Percentiles rank a stretch among this genome's conserved stretches.
Conservation (phyloP, 2,797 vertebrate genomes). For the Peromyscus eremicus region DNA sequence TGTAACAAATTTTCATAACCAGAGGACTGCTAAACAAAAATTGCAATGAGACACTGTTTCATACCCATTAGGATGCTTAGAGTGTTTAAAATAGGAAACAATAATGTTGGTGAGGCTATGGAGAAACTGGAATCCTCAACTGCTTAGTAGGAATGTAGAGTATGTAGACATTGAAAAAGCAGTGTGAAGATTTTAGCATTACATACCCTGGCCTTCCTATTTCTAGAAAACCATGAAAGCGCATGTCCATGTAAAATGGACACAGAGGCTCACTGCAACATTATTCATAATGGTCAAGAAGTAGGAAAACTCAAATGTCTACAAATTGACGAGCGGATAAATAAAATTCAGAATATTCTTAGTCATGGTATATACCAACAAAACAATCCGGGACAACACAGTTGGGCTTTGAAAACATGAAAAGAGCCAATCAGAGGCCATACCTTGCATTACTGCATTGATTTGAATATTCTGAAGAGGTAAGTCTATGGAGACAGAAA, state of each 20-base stretch:
- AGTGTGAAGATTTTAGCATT: neutral
- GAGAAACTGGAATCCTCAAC: neutral
- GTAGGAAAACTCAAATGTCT: neutral
- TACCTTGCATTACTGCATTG: neutral
- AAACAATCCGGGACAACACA: neutral
- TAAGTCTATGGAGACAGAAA: neutral
- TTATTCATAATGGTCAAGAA: neutral
- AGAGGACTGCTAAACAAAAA: neutral
- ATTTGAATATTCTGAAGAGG: neutral
- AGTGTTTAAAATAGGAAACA: neutral
- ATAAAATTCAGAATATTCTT: slow-evolving; percentile 9
- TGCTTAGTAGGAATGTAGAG: neutral
- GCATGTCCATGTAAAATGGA: neutral
- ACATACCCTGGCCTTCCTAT: neutral
- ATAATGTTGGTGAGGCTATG: neutral
- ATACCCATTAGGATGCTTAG: neutral
- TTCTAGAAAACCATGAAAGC: neutral
- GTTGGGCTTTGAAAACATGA: neutral
- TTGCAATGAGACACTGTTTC: neutral
- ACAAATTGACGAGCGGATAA: neutral
- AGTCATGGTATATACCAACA: neutral
- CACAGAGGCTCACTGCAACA: neutral
- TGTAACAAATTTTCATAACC: neutral
- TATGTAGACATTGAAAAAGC: neutral
- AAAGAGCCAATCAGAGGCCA: neutral